Base-by-base conservation (phyloP, 2,797 vertebrate species). In the Enteromius fasciolatus region DNA sequence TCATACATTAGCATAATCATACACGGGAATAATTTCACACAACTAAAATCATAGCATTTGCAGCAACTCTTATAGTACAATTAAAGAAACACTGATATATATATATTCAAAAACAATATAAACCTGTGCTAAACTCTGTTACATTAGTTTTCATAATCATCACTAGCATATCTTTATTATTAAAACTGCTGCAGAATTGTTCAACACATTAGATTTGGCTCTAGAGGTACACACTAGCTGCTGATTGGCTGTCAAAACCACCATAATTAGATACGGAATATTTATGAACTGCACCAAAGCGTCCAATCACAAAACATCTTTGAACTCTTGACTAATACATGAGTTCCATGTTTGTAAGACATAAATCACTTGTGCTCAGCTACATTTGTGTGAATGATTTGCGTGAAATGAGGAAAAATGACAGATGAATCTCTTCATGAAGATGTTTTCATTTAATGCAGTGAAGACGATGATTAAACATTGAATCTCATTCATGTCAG, bases 231-330 rank as follows among this genome's bases (percentile, higher is more conserved):
- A 59, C 73, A 23, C 73, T 17, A 25, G 79, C 68, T 69, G 85
- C 82, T 78, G 68, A 81, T 31, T 54, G 67, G 70, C 69, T 64
- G 23, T 33, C 33, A 84, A 70, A 78, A 66, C 79, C 84, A 64
- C 63, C 63, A 44, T 76, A 67, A 50, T 84, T 76, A 76, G 66
- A 75, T 70, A 80, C 44, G 48, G 41, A 41, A 77, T 76, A 68
- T 48, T 39, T 28, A 54, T 20, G 17, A 50, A 3, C 73, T 61
- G 46, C 4, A 41, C 39, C 8, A 12, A 17, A 17, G 44, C 39
- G 12, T 57, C 48, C 63, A 36, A 8, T 63, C 39, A 67, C 12
- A 25, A 23, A 46, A 79, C 28, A 15, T 14, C 1, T 48, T 41
- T 20, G 68, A 25, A 5, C 2, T 20, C 23, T 20, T 23, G 9